Base-by-base conservation (phyloP, 1,140 invertebrate species). In the Druon quercuslanigerum region DNA sequence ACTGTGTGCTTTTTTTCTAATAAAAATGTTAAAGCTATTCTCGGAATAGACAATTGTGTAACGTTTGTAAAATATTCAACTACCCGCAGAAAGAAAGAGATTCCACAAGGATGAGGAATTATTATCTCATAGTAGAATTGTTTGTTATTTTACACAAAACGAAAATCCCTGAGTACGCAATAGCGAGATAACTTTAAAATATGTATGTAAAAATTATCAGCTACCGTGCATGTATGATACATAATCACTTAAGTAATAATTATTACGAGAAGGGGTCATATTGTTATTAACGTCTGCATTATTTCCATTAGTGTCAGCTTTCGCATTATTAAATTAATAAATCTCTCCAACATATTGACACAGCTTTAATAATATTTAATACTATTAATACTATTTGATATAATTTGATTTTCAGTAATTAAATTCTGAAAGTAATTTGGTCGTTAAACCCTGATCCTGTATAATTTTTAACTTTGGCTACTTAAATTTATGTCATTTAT, bases 161-260 rank as follows among this genome's bases (percentile, higher is more conserved):
- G 5, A 33, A 25, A 46, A 46, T 46, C 40, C 12, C 57, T 60
- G 57, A 60, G 25, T 14, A 60, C 14, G 20, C 20, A 33, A 33
- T 14, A 33, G 0, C 20, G 57, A 60, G 25, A 60, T 60, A 60
- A 14, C 20, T 40, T 3, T 60, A 25, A 14, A 56, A 8, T 14
- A 33, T 20, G 14, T 33, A 60, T 60, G 57, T 60, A 60, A 60
- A 60, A 33, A 16, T 40, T 60, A 60, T 60, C 57, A 60, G 57
- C 57, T 25, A 12, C 20, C 57, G 12, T 13, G 25, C 57, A 60
- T 60, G 20, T 3, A 60, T 60, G 19, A 56, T 11, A 20, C 2
- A 56, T 56, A 17, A 17, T 56, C n/a, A 56, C n/a, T 17, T 17
- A 19, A 20, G 17, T 56, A 7, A 17, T 56, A 56, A 56, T 56